Evolutionary conservation across 2,113 vertebrate genomes (phyloP).

Genomic region (Gymnobelideus leadbeateri): DNA sequence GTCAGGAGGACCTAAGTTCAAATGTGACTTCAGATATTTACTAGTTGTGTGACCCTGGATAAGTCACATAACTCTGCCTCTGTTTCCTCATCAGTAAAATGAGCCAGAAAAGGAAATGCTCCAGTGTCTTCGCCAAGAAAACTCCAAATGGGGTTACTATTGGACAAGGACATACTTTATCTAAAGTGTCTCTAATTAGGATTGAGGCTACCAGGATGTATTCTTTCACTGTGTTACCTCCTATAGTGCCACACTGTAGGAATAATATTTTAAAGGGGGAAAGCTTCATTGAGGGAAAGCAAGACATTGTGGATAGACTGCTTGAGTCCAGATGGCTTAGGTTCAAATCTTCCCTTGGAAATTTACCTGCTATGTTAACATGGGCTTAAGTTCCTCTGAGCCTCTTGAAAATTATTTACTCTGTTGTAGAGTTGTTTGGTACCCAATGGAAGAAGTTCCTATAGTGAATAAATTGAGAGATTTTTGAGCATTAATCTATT

Average conservation of each 20-base stretch:
- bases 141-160: not conserved
- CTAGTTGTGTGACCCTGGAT: not conserved
- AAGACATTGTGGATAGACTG: not conserved
- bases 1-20: not conserved
- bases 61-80: not conserved
- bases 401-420: not conserved
- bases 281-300: not conserved
- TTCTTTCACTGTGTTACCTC: not conserved
- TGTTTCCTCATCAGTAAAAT: not conserved
- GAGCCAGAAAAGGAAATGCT: not conserved
- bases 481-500: not conserved
- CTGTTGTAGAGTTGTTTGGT: not conserved
- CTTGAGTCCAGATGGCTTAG: not conserved
- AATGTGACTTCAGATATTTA: not conserved
- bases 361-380: not conserved
- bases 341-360: not conserved
- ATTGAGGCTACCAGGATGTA: not conserved
- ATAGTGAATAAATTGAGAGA: not conserved
- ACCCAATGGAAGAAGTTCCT: not conserved
- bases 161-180: not conserved
- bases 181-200: not conserved
- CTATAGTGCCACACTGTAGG: not conserved
- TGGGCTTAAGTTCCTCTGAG: not conserved
- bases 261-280: not conserved
- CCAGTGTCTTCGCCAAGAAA: not conserved